These are phyloP conservation scores for Epicampocera succincta DNA, from an alignment of 2,888 invertebrate species.

Conservation along the genomic window DNA sequence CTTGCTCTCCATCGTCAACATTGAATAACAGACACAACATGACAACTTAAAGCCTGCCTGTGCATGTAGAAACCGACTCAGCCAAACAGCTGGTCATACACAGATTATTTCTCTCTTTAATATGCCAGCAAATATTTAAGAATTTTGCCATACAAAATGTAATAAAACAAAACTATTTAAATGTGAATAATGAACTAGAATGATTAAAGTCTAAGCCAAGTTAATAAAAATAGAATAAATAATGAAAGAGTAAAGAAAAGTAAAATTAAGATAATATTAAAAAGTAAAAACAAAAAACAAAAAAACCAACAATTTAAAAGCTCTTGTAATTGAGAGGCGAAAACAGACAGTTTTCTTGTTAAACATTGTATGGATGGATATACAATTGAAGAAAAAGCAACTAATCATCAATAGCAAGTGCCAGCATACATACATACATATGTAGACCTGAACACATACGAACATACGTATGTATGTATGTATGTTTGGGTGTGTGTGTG, in stretches of 20 bases:
- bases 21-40: slow-evolving; percentile 12
- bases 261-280: not conserved
- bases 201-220: slow-evolving; percentile 19
- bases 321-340: slow-evolving; percentile 24
- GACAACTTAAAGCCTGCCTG: slow-evolving; percentile 6
- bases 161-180: slow-evolving; percentile 11
- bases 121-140: too few relatives aligned
- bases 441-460: too few relatives aligned
- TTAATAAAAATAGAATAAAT: not conserved
- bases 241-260: slow-evolving; percentile 7
- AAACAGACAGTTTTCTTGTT: slow-evolving; percentile 1
- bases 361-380: slow-evolving; percentile 9
- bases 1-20: not conserved
- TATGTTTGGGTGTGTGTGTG: too few relatives aligned
- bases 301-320: not conserved
- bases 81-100: slow-evolving; percentile 49
- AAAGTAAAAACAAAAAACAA: too few relatives aligned
- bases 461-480: too few relatives aligned
- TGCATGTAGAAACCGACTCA: not conserved
- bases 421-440: not conserved
- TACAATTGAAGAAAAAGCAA: slow-evolving; percentile 2
- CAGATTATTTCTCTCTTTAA: too few relatives aligned
- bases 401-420: not conserved
- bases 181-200: slow-evolving; percentile 31
- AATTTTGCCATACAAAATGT: not conserved